Evolutionary conservation across 2,797 vertebrate genomes (phyloP), one percentile per base, ranked within the genome.

Genomic region (Capromys pilorides): DNA sequence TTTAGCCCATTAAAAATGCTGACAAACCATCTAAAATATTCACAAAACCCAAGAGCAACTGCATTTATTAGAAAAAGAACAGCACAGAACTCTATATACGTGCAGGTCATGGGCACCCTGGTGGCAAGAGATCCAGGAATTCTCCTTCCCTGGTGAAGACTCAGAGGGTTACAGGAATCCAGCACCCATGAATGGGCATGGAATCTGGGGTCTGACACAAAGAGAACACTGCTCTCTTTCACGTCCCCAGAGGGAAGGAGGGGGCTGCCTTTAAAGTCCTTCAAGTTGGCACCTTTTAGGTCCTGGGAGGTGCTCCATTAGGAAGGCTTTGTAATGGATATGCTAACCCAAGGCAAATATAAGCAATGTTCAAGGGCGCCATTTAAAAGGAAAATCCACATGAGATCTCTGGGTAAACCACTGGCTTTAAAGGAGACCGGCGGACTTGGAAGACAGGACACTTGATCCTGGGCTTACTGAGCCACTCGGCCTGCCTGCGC

Each of bases 331-430:
- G 93, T 94, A 83, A 96, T 24, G 41, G 82, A 95, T 88, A 91
- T 33, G 90, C 36, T 62, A 89, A 88, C 1, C 19, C 94, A 96
- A 93, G 80, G 84, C 75, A 93, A 95, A 79, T 41, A 71, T 0
- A 5, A 95, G 66, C 78, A 87, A 93, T 81, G 59, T 73, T 95
- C 87, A 92, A 96, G 90, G 83, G 82, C 41, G 10, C 85, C 82
- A 90, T 95, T 97, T 96, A 97, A 86, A 91, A 66, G 6, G 51
- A 92, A 97, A 97, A 93, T 75, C 79, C 91, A 94, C 93, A 92
- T 24, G 67, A 96, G 80, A 67, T 94, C 87, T 85, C 88, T 86
- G 26, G 36, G 92, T 51, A 95, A 96, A 93, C 95, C 87, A 66
- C 91, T 33, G 66, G 67, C 80, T 92, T 95, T 93, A 39, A 87